Evolutionary conservation across 2,888 invertebrate genomes (phyloP), one percentile per base, ranked within the genome.

Genomic region (Dryobotodes eremita): DNA sequence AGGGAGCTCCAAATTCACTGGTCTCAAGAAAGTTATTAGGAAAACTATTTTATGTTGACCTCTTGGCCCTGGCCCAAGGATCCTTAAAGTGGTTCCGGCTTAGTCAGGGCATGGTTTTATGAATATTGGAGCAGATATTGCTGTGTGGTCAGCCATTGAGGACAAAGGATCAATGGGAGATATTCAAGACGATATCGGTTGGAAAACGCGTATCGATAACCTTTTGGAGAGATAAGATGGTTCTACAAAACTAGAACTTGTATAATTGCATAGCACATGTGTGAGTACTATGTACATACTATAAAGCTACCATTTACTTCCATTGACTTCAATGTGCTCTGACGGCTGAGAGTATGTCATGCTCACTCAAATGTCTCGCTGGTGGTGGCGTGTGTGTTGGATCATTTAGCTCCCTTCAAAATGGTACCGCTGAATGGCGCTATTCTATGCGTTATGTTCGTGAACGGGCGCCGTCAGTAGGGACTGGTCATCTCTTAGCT

Each of bases 101-200:
- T 82, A 83, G 77, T 68, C 71, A 79, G 31, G 42, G 36, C 48
- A 66, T 53, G 61, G 69, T 74, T 86, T 86, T 73, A 85, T 83
- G 72, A 86, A 85, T 82, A 86, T 82, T 71, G 85, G 68, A 55
- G 68, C 59, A 26, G 75, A 66, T 82, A 85, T 76, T 83, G 70
- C 53, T 77, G 57, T 71, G 61, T 85, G 72, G 82, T 82, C 82
- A 82, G 46, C 50, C 69, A 55, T 66, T 61, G 26, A n/a, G 61
- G 57, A 71, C 36, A 50, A 26, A 66, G 61, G 66, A 26, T 71
- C 61, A 26, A 61, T 65, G 69, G n/a, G 13, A 50, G 42, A 20
- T 48, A 26, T 23, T 62, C 46, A 17, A 65, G 70, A 46, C 8
- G 20, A 71, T 59, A 73, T 69, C 46, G 66, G 31, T n/a, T 66